Conservation (phyloP, 2,888 invertebrate genomes). For the Drosophila mulleri region DNA sequence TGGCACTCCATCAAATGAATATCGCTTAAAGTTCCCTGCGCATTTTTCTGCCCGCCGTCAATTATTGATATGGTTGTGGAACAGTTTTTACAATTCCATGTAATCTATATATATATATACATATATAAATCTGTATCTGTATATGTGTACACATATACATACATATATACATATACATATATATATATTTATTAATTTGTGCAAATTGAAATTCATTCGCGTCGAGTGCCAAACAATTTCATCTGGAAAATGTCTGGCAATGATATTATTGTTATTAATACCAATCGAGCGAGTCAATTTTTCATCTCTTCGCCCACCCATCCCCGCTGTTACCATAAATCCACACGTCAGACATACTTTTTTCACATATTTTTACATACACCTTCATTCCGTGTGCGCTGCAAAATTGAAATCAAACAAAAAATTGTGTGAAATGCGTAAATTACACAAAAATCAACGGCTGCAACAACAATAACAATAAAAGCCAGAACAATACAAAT, state of each 20-base stretch:
- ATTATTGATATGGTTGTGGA: constrained; percentile 35
- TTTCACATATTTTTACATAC: neutral
- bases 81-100: constrained; percentile 25
- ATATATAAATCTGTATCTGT: neutral
- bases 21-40: constrained; percentile 24
- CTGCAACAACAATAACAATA: constrained; percentile 37
- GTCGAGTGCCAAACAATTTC: constrained; percentile 62
- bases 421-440: constrained; percentile 67
- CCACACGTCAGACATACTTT: constrained; percentile 13
- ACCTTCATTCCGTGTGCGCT: constrained; percentile 19
- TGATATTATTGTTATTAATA: constrained; percentile 66
- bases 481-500: constrained; percentile 12
- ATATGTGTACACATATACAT: neutral
- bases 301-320: constrained; percentile 15
- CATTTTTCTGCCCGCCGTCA: constrained; percentile 28
- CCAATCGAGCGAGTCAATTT: constrained; percentile 55
- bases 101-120: constrained; percentile 4
- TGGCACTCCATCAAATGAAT: constrained; percentile 68
- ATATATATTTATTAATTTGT: constrained; percentile 50
- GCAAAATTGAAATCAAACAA: constrained; percentile 59
- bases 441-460: constrained; percentile 77
- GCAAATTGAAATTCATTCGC: constrained; percentile 72
- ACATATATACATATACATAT: neutral
- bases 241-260: constrained; percentile 63
- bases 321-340: constrained; percentile 33